These are phyloP conservation scores for Cantharis rustica DNA, from an alignment of 2,888 invertebrate species.

Conservation along the genomic window DNA sequence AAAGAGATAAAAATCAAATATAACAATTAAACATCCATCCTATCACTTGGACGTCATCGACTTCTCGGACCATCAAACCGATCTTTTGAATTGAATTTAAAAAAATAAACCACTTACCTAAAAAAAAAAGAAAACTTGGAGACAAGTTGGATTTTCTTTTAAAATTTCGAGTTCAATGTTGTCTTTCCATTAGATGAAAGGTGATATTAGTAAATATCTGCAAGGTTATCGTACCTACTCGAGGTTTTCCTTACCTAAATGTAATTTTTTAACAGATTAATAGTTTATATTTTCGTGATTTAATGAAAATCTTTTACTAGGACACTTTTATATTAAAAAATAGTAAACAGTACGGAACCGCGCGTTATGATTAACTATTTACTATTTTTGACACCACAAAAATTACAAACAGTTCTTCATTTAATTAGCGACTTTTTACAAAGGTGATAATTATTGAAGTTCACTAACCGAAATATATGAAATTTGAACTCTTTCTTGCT, in stretches of 20 bases:
- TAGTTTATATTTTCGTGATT: neutral
- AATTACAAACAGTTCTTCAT: neutral
- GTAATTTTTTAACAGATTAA: neutral
- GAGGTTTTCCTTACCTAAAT: neutral
- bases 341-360: neutral
- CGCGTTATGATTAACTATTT: neutral
- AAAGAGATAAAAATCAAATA: neutral
- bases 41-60: neutral
- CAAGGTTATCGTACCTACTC: neutral
- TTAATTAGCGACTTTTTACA: neutral
- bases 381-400: neutral
- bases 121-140: neutral
- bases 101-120: neutral
- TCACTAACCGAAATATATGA: neutral
- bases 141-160: neutral
- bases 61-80: neutral
- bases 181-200: conserved; percentile 4
- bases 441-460: neutral
- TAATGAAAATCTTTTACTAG: neutral
- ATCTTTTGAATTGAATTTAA: neutral
- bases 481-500: neutral
- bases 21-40: neutral
- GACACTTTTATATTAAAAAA: neutral
- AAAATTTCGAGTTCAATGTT: neutral
- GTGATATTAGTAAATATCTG: neutral